These are phyloP conservation scores for Gallinago stenura DNA, from an alignment of 2,797 vertebrate species.

Conservation along the genomic window DNA sequence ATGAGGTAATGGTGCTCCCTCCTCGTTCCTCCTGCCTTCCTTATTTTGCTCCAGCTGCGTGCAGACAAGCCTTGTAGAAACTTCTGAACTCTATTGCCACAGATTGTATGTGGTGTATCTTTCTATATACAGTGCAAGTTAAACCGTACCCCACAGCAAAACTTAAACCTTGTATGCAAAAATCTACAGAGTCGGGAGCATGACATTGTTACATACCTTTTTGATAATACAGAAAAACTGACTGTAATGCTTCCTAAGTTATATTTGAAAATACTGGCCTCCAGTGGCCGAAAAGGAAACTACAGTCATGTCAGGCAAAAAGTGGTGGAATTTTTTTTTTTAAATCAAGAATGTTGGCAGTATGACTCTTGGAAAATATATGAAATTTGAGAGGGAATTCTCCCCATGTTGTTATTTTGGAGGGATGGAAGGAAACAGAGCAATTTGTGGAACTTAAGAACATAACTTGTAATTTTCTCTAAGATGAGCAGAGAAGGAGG, in stretches of 20 bases:
- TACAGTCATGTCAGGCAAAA: background rate
- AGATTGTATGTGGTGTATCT: background rate
- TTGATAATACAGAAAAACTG: background rate
- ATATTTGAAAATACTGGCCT: background rate
- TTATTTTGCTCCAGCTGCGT: background rate
- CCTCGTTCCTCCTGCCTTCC: background rate
- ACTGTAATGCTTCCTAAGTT: background rate
- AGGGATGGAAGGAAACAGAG: background rate
- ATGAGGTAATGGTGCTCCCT: background rate
- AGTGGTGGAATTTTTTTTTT: background rate
- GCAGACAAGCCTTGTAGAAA: background rate
- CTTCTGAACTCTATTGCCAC: background rate
- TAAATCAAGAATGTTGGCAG: background rate
- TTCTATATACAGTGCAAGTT: background rate
- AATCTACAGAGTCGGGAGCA: background rate
- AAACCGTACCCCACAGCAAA: background rate
- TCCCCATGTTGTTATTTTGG: background rate
- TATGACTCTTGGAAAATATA: background rate
- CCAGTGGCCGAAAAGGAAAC: background rate
- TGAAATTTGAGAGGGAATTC: background rate
- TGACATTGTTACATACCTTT: accelerated
- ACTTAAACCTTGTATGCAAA: background rate
- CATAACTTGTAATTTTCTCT: accelerated
- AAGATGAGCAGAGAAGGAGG: background rate
- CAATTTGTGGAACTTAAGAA: background rate